Evolutionary conservation across 2,797 vertebrate genomes (phyloP), one percentile per base, ranked within the genome.

Genomic region (Ibycter americanus): DNA sequence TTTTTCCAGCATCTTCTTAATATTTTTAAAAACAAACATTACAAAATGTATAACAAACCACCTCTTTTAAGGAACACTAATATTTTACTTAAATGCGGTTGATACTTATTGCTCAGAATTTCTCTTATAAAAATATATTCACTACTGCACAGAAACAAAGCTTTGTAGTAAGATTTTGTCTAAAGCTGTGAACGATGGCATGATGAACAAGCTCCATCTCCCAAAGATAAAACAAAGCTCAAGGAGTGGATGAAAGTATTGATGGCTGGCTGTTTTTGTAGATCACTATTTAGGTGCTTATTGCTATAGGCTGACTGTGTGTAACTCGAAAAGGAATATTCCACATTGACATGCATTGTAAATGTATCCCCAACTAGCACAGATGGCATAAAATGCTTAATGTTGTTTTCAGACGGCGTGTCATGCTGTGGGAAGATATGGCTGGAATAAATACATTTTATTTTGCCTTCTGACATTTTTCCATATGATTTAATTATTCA

Each of bases 371-470:
- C 85, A 88, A 58, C 76, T 79, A 94, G 97, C 96, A 97, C 97
- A 98, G 98, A 98, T 98, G 98, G 98, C 83, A 97, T 94, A 97
- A 97, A 98, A 97, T 94, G 95, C 94, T 98, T 96, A 98, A 97
- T 46, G 94, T 94, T 97, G 97, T 98, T 98, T 97, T 97, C 96
- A 98, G 96, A 96, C 2, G 97, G 87, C 94, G 87, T 97, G 96
- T 97, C 97, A 95, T 62, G 93, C 97, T 96, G 97, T 95, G 97
- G 96, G 94, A 98, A 98, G 97, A 97, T 97, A 97, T 73, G 88
- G 96, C 94, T 97, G 94, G 96, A 97, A 98, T 97, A 98, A 98
- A 98, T 97, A 95, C 92, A 98, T 96, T 98, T 97, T 98, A 97
- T 98, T 98, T 97, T 97, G 95, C 80, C 96, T 96, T 93, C 95